Evolutionary conservation across 1,140 invertebrate species (phyloP), one percentile per base, ranked within the genome.

Genomic region (Pseudomyrmex cubaensis): DNA sequence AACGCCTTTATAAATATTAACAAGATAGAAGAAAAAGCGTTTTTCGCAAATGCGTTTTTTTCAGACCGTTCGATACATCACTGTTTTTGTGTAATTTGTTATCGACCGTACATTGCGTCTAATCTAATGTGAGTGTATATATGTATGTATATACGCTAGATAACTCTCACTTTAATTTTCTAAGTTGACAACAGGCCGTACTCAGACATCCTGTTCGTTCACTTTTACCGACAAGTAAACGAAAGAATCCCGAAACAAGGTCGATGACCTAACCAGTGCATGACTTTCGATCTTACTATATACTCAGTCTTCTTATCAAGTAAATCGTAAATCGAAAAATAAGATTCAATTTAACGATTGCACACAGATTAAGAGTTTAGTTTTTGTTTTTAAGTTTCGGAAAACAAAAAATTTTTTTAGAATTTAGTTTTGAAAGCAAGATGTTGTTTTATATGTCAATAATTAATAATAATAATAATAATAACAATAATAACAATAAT

Each of bases 221-320:
- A 70, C 76, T 80, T 80, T 80, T 80, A 78, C 66, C 44, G 44
- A 20, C 54, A 54, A 84, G 50, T 13, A 63, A 82, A 10, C 54
- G 46, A 66, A 84, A 69, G 77, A 84, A 72, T 10, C 17, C 15
- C 63, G 48, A 62, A 67, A 54, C 9, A 48, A 35, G 63, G 75
- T 67, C 63, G 57, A 70, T 72, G 75, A 80, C 66, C 77, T 35
- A 64, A 66, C 56, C n/a, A 22, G 52, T 70, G 48, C 25, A 76
- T 66, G 48, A 76, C 74, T 78, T 67, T 84, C 74, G 57, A 77
- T 69, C 74, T 76, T 76, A 59, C 62, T 83, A 59, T 17, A 15
- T 35, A 35, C 10, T 78, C 35, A 54, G 61, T 78, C 52, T 67
- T 57, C 10, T 0, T 12, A 5, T 20, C 12, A 52, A 20, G 35